Conservation (phyloP, 1,140 invertebrate genomes). For the Apis mellifera region DNA sequence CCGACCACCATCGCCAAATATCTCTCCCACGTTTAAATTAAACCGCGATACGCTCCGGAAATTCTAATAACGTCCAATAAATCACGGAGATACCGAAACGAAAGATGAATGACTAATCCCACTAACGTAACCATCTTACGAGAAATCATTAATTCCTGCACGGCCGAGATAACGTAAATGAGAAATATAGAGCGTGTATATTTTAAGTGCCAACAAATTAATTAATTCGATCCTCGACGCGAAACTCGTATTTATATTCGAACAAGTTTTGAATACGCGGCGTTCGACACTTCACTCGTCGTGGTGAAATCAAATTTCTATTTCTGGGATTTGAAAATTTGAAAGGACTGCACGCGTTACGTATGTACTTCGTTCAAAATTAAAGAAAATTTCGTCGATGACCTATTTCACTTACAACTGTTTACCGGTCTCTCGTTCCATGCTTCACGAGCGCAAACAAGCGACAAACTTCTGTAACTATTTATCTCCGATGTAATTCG, state of each 20-base stretch:
- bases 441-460: not conserved
- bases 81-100: not conserved
- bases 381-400: not conserved
- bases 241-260: too few species aligned
- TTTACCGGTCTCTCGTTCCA: not conserved
- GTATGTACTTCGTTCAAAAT: not conserved
- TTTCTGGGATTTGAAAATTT: too few species aligned
- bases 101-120: not conserved
- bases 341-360: too few species aligned
- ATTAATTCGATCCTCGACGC: too few species aligned
- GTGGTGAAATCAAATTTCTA: too few species aligned
- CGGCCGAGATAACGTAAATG: not conserved
- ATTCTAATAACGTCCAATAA: slow-evolving; percentile 12
- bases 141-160: not conserved
- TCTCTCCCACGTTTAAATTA: slow-evolving; percentile 21
- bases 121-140: not conserved
- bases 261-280: too few species aligned
- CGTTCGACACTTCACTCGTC: too few species aligned
- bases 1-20: not conserved
- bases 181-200: not conserved
- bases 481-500: too few species aligned
- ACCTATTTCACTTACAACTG: slow-evolving; percentile 27
- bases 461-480: slow-evolving; percentile 12
- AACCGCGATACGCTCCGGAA: not conserved
- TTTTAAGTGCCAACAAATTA: not conserved